A percentile compares a stretch with the other conserved stretches of the same genome.
Conservation (phyloP, 1,140 invertebrate species). For the Neuroterus valhalla region DNA sequence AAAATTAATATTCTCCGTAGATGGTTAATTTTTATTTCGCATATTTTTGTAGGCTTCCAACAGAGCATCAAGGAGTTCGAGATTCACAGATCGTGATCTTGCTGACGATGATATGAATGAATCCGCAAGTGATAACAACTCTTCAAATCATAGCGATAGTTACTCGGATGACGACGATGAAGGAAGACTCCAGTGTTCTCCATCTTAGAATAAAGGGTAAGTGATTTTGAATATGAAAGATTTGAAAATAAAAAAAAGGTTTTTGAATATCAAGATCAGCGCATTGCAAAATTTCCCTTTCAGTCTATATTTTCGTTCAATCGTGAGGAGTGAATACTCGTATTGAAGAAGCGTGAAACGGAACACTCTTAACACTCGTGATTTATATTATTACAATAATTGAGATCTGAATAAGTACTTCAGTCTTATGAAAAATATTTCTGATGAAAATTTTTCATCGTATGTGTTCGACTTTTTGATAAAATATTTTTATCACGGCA, state of each 20-base stretch:
- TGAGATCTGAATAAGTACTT: background rate
- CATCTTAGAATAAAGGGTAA: constrained; percentile 28
- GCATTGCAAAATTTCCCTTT: too few relatives aligned
- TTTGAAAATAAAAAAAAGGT: background rate
- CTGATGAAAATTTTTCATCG: background rate
- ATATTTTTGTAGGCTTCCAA: background rate
- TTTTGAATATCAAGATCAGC: background rate
- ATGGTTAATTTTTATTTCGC: background rate
- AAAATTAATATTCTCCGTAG: background rate
- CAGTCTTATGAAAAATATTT: constrained; percentile 1
- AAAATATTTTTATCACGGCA: background rate
- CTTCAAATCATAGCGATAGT: constrained; percentile 20
- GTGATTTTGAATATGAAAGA: background rate
- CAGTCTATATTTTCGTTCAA: too few relatives aligned
- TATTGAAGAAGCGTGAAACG: too few relatives aligned
- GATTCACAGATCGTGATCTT: background rate
- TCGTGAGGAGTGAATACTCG: too few relatives aligned
- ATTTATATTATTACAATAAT: background rate
- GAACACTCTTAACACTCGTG: too few relatives aligned
- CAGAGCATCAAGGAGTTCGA: background rate
- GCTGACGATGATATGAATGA: background rate
- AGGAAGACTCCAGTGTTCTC: constrained; percentile 29
- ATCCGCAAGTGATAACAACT: constrained; percentile 27
- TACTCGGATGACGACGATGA: constrained; percentile 20
- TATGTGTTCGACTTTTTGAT: background rate